Evolutionary conservation across 2,888 invertebrate genomes (phyloP), one percentile per base, ranked within the genome.

Genomic region (Chaitophorus viminalis): DNA sequence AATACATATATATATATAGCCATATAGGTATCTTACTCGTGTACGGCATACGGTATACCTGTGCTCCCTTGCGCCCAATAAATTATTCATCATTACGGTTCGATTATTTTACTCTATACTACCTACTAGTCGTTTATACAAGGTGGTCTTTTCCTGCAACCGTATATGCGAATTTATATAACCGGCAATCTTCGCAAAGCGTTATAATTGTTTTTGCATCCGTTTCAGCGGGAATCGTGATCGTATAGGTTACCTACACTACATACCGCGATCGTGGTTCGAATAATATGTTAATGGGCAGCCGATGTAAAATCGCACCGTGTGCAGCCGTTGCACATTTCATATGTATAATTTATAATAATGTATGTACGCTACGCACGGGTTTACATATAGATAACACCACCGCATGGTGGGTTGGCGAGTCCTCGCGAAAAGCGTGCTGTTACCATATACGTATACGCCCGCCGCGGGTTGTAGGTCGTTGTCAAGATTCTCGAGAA

Each of bases 31-130:
- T 29, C 11, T 29, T 3, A 29, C 25, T 21, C 25, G 68, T 60
- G 25, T 60, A 18, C 6, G 11, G n/a, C 4, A 25, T 68, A 17
- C 25, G 29, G 68, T 68, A 11, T 68, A 39, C 39, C 11, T 9
- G 3, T 36, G 17, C 17, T 33, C 21, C 36, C 21, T 33, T 36
- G 36, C 5, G 29, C 3, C 33, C 46, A 25, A 82, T 82, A 82
- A 72, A 72, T 82, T 82, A 72, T 82, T 82, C 82, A 72, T 82
- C 72, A 82, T 82, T 72, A 82, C 82, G 46, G 52, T 72, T 70
- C 70, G 31, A 82, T 82, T 82, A 74, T 74, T 25, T 17, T n/a
- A 54, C 31, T 11, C 5, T 9, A 3, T 52, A 33, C 25, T 11
- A 14, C 5, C 14, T 52, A 8, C 25, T n/a, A 8, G 31, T 39